Conservation (phyloP, 2,797 vertebrate genomes). For the Sebastes paucispinis region DNA sequence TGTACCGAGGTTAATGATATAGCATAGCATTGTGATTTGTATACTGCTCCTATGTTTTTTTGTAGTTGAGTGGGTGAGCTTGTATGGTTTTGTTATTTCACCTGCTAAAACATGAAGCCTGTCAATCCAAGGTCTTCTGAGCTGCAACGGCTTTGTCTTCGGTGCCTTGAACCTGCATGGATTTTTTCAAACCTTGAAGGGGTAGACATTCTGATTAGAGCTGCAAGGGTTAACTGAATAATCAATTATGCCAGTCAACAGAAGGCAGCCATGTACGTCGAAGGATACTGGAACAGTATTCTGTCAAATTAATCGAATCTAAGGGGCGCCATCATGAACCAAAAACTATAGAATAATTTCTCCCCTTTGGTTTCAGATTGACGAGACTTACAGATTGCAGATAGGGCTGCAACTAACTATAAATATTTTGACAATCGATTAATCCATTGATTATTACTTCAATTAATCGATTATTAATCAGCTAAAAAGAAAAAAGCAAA, state of each 20-base stretch:
- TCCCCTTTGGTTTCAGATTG: too few relatives aligned
- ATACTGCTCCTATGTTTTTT: neutral
- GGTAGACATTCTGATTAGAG: neutral
- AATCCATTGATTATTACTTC: too few relatives aligned
- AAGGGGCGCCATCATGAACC: neutral
- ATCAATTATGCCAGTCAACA: neutral
- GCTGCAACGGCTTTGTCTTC: neutral
- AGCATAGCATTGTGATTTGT: neutral
- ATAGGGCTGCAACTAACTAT: too few relatives aligned
- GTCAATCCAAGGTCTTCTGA: neutral
- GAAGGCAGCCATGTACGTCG: neutral
- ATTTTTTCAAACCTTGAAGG: neutral
- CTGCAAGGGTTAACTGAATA: neutral
- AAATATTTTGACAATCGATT: too few relatives aligned
- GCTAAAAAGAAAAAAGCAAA: too few relatives aligned
- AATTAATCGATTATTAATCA: too few relatives aligned
- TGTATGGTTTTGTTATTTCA: too few relatives aligned
- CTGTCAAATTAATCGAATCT: neutral
- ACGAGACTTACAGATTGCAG: too few relatives aligned
- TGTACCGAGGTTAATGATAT: neutral
- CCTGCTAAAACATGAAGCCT: too few relatives aligned
- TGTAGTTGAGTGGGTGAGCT: too few relatives aligned
- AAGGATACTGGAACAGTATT: neutral
- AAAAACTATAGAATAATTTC: neutral
- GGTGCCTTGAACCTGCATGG: neutral